These are phyloP conservation scores for Tor tambroides DNA, from an alignment of 2,113 vertebrate genomes.

Conservation along the genomic window DNA sequence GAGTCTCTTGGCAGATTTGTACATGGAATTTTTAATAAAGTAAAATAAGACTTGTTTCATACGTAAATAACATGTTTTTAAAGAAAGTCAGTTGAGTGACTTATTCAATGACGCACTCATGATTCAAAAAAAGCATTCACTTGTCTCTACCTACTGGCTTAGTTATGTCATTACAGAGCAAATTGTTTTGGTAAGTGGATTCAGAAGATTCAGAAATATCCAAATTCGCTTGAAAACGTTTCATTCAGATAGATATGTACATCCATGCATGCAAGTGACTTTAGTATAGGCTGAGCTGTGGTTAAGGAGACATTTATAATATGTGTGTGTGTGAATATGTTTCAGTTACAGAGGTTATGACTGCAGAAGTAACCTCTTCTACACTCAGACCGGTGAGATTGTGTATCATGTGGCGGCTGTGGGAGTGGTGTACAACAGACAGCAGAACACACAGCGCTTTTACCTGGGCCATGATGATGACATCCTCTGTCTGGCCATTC, in stretches of 20 bases:
- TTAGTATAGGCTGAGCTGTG: background rate
- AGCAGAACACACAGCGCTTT: conserved; percentile 96
- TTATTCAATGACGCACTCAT: background rate
- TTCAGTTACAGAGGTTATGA: conserved; percentile 95
- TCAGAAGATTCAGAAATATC: background rate
- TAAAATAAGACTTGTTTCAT: no score
- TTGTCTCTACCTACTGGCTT: background rate
- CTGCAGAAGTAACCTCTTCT: conserved; percentile 97
- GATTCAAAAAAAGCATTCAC: background rate
- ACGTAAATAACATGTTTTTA: no score
- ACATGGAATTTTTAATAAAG: no score
- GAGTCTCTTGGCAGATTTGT: no score
- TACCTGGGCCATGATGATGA: conserved; percentile 97
- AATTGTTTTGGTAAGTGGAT: background rate
- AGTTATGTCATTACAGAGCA: background rate
- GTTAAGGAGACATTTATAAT: background rate
- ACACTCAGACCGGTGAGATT: conserved; percentile 97
- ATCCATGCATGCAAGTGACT: background rate
- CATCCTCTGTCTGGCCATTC: conserved; percentile 94
- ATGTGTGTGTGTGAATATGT: background rate
- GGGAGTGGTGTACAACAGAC: conserved; percentile 95
- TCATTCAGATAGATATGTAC: background rate
- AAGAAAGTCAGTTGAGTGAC: background rate
- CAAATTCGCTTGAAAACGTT: background rate
- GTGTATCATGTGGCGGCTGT: conserved; percentile 98